Base-by-base conservation (phyloP, 2,113 vertebrate genomes). In the Anoplopoma fimbria region DNA sequence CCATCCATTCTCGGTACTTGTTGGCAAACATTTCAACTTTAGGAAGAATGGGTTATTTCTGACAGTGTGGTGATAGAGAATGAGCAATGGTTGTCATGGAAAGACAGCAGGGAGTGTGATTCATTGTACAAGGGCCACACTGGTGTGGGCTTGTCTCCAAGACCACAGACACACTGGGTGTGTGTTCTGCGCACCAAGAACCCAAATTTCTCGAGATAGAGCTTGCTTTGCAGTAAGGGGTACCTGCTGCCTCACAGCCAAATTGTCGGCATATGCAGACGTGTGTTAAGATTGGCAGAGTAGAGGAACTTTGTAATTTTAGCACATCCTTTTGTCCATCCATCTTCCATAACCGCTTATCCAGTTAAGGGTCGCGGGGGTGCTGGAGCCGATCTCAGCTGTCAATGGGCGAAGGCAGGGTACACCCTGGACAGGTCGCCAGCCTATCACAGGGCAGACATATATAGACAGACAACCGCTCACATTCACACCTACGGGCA, bases 41-140 rank as follows among this genome's bases (percentile, higher is more conserved):
- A 61, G 71, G 63, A 77, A 77, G 40, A 75, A 82, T 53, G 49
- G 42, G 67, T 62, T 82, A 67, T 88, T 85, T 83, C 53, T 78
- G 83, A 86, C 77, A 67, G 58, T 9, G 7, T 9, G 8, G 61
- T 58, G 68, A 60, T 65, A 38, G 49, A 83, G 49, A 72, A 76
- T 61, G 69, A 89, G 68, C 75, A 81, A 72, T 64, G 67, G 70
- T 87, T 88, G 82, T 85, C 83, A 84, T 86, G 69, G 77, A 60
- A 79, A 73, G 69, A 83, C 83, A 87, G 83, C 76, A 51, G 73
- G 72, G 57, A 70, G 58, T 57, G 23, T 82, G 85, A 89, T 84
- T 84, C 75, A 85, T 60, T 71, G 68, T 33, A 34, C 45, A 33
- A 25, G 23, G 58, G 69, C 15, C 60, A 84, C 49, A 77, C 45